These are phyloP conservation scores for Octodon degus DNA, from an alignment of 2,113 vertebrate genomes.

Conservation along the genomic window DNA sequence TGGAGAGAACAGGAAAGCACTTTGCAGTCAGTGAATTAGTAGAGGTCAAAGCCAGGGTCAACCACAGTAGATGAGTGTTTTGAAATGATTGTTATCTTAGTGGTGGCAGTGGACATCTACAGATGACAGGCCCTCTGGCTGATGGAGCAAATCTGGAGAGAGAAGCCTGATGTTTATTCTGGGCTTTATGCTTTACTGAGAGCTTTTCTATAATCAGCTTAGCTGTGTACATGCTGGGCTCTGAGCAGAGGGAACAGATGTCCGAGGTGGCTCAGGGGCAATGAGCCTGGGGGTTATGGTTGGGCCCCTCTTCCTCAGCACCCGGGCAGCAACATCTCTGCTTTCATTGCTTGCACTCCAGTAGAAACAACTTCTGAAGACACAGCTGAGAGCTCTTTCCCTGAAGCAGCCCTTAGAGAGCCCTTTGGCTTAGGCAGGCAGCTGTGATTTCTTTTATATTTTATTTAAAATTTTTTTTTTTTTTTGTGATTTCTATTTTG, in stretches of 20 bases:
- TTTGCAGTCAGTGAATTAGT: neutral
- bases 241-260: neutral
- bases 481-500: neutral
- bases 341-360: neutral
- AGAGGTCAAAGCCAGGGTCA: constrained; percentile 42
- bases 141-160: constrained; percentile 26
- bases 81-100: constrained; percentile 45
- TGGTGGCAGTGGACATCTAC: neutral
- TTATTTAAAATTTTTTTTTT: too few species aligned
- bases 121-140: neutral
- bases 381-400: neutral
- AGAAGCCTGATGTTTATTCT: constrained; percentile 10
- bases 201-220: constrained; percentile 22
- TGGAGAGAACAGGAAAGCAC: neutral
- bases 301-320: neutral
- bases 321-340: neutral
- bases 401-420: neutral
- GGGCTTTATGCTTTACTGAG: constrained; percentile 1
- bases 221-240: neutral
- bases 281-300: neutral
- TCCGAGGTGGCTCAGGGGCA: neutral
- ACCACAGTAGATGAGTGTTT: neutral
- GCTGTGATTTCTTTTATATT: neutral
- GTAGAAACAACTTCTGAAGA: neutral
- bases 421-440: neutral